Conservation (phyloP, 1,140 invertebrate species). For the Melanaphis sacchari region DNA sequence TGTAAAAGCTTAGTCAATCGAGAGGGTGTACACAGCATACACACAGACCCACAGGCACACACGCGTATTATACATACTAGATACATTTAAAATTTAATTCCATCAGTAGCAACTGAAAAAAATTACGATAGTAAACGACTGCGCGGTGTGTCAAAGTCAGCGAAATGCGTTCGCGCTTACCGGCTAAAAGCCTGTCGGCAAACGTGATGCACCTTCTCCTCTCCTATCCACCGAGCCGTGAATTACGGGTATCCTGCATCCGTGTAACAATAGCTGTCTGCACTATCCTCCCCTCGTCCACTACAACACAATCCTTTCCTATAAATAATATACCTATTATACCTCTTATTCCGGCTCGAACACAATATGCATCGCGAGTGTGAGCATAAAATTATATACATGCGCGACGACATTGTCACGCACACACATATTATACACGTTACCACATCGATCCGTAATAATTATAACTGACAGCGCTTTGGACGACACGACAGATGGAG, state of each 20-base stretch:
- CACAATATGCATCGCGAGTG: background rate
- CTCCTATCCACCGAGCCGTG: background rate
- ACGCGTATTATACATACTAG: background rate
- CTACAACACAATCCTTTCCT: background rate
- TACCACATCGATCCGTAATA: background rate
- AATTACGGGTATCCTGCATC: background rate
- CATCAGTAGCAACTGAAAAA: background rate
- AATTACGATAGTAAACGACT: background rate
- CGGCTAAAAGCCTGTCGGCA: constrained; percentile 31
- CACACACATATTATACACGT: background rate
- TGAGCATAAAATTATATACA: background rate
- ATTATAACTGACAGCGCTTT: background rate
- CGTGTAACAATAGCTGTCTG: background rate
- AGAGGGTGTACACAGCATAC: background rate
- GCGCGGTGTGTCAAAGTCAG: background rate
- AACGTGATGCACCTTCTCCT: constrained; percentile 10
- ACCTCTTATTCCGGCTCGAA: background rate
- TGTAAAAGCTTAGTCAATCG: background rate
- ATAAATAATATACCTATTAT: background rate
- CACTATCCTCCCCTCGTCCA: background rate
- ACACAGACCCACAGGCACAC: background rate
- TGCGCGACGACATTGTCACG: background rate
- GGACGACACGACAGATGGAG: background rate
- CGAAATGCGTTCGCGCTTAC: background rate
- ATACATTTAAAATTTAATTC: background rate